Conservation (phyloP, 1,140 invertebrate species). For the Tetramorium parvispinum region DNA sequence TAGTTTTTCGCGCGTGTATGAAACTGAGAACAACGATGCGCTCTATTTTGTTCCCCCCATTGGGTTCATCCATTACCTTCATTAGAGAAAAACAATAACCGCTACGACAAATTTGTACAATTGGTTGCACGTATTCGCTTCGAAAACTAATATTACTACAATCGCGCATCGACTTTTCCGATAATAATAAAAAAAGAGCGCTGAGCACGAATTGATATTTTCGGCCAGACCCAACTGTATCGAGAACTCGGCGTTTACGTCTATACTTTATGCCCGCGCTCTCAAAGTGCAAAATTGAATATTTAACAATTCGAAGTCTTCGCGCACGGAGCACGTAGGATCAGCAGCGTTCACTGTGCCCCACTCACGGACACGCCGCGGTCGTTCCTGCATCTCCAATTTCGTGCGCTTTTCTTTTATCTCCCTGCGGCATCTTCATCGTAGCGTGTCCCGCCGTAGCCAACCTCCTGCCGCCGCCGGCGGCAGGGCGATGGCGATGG, state of each 20-base stretch:
- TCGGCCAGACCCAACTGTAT: slow-evolving; percentile 4
- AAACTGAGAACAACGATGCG: not conserved
- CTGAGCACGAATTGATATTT: slow-evolving; percentile 33
- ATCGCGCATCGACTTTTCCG: not conserved
- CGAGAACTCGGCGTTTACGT: slow-evolving; percentile 3
- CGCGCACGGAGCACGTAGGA: not conserved
- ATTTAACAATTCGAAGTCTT: slow-evolving; percentile 38
- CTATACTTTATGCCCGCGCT: slow-evolving; percentile 3
- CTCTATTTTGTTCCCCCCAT: not conserved
- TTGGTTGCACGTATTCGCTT: not conserved
- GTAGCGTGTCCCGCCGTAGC: not conserved
- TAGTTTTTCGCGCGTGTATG: not conserved
- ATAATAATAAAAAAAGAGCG: slow-evolving; percentile 9
- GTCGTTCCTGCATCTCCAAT: slow-evolving; percentile 39
- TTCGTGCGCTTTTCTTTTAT: slow-evolving; percentile 37
- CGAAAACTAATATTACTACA: slow-evolving; percentile 34
- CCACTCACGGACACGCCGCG: not conserved
- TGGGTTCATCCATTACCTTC: slow-evolving; percentile 31
- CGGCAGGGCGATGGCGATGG: not conserved
- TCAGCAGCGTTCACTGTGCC: not conserved
- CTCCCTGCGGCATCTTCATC: slow-evolving; percentile 31
- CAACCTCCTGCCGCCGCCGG: not conserved
- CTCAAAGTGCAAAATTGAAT: slow-evolving; percentile 44
- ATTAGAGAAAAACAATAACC: slow-evolving; percentile 33
- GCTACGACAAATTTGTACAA: slow-evolving; percentile 25